These are phyloP conservation scores for Microctenopoma stevenorrisi DNA, from an alignment of 2,797 vertebrate genomes.

Conservation along the genomic window DNA sequence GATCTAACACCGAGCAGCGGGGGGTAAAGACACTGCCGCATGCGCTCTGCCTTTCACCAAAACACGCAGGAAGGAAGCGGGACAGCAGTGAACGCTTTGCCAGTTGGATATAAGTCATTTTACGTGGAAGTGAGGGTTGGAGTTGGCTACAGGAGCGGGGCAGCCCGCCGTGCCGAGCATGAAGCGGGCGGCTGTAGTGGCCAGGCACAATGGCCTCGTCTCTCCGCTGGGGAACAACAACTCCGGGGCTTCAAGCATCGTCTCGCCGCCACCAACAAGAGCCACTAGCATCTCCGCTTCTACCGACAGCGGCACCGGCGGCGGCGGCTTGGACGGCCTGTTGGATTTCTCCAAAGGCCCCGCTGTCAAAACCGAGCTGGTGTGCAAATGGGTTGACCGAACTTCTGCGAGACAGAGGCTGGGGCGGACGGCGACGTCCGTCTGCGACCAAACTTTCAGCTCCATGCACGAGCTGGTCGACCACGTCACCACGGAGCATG, in stretches of 20 bases:
- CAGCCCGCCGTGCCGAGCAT: slow-evolving; percentile 74
- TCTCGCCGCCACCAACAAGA: slow-evolving; percentile 56
- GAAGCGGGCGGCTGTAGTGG: slow-evolving; percentile 76
- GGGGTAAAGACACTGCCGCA: slow-evolving; percentile 73
- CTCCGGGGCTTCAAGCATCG: slow-evolving; percentile 80
- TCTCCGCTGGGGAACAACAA: slow-evolving; percentile 84
- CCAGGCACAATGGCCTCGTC: slow-evolving; percentile 84
- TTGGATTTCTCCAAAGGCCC: slow-evolving; percentile 79
- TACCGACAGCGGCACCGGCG: slow-evolving; percentile 45
- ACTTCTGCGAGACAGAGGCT: slow-evolving; percentile 78
- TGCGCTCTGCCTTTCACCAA: slow-evolving; percentile 62
- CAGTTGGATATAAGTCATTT: slow-evolving; percentile 37
- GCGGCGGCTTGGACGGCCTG: slow-evolving; percentile 64
- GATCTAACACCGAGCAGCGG: slow-evolving; percentile 73
- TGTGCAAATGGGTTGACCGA: slow-evolving; percentile 94
- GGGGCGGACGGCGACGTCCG: slow-evolving; percentile 80
- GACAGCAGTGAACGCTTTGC: slow-evolving; percentile 25
- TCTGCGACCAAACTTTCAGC: slow-evolving; percentile 94
- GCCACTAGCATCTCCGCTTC: slow-evolving; percentile 37
- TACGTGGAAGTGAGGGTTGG: slow-evolving; percentile 32
- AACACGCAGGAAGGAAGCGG: slow-evolving; percentile 53
- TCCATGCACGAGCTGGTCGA: slow-evolving; percentile 97
- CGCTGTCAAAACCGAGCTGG: slow-evolving; percentile 94
- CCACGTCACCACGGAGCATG: slow-evolving; percentile 98
- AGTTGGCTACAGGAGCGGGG: slow-evolving; percentile 55